These are phyloP conservation scores for Araneus ventricosus DNA, from an alignment of 1,140 invertebrate species.

Conservation along the genomic window DNA sequence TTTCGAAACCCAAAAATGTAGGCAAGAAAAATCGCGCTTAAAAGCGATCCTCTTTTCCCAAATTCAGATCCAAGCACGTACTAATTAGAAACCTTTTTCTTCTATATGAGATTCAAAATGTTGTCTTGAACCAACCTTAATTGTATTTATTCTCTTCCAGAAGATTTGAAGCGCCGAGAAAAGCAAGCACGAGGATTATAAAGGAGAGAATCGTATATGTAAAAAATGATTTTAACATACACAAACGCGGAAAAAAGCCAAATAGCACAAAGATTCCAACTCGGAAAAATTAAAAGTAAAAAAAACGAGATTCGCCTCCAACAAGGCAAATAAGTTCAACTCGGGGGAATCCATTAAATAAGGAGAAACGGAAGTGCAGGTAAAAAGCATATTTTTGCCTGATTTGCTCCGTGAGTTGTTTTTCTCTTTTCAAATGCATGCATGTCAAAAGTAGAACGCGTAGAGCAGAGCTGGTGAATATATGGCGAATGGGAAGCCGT, in stretches of 20 bases:
- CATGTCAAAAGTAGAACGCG: conserved; percentile 19
- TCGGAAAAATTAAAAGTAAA: conserved; percentile 48
- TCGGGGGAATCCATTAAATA: conserved; percentile 53
- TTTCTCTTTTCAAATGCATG: conserved; percentile 28
- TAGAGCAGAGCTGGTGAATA: conserved; percentile 40
- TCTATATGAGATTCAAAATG: neutral
- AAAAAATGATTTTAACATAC: neutral
- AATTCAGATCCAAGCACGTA: neutral
- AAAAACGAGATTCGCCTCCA: neutral
- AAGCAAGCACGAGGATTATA: conserved; percentile 7
- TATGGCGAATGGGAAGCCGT: conserved; percentile 6
- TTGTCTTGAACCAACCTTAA: neutral
- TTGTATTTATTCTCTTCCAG: neutral
- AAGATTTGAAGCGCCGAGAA: neutral
- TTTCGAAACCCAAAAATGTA: neutral
- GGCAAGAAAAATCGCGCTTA: neutral
- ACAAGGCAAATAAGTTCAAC: conserved; percentile 31
- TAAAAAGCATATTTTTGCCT: conserved; percentile 69
- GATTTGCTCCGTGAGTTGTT: conserved; percentile 47
- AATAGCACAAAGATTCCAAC: conserved; percentile 12
- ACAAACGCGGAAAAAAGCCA: neutral
- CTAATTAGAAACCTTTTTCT: conserved; percentile 8
- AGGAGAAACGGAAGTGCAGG: neutral
- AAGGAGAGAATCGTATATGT: neutral
- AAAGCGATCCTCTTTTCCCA: neutral